Conservation (phyloP, 2,113 vertebrate genomes). For the Leiothrix lutea region DNA sequence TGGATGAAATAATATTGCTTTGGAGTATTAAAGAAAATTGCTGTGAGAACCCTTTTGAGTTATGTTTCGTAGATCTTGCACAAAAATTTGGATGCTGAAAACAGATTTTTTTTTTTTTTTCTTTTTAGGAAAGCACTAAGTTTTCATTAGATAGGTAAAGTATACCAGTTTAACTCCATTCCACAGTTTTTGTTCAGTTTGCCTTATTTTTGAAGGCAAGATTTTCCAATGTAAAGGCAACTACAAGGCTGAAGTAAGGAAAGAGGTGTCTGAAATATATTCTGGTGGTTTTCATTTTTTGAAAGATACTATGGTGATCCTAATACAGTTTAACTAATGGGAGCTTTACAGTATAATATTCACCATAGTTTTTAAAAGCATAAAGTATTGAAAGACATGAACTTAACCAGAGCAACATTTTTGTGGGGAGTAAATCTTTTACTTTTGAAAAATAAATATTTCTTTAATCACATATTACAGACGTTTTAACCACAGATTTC, state of each 20-base stretch:
- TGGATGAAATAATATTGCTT: not conserved
- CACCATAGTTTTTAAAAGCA: not conserved
- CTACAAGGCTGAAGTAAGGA: not conserved
- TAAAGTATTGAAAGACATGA: not conserved
- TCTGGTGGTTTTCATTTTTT: not conserved
- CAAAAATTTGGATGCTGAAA: not conserved
- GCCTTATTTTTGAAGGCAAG: not conserved
- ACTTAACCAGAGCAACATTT: constrained; percentile 1
- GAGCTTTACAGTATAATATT: not conserved
- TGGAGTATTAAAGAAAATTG: not conserved
- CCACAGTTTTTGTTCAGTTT: not conserved
- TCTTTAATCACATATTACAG: constrained; percentile 38
- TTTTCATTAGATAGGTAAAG: not conserved
- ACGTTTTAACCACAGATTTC: not conserved
- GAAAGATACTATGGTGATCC: not conserved
- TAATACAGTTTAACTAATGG: not conserved
- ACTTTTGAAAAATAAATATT: constrained; percentile 55
- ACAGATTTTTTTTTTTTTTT: not conserved
- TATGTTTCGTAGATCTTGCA: not conserved
- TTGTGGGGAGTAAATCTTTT: constrained; percentile 34
- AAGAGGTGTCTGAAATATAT: not conserved
- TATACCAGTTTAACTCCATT: not conserved
- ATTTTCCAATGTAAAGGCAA: not conserved
- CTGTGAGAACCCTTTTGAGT: not conserved
- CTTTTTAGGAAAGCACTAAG: not conserved